These are phyloP conservation scores for Tupiocoris notatus DNA, from an alignment of 2,888 invertebrate genomes.

Conservation along the genomic window DNA sequence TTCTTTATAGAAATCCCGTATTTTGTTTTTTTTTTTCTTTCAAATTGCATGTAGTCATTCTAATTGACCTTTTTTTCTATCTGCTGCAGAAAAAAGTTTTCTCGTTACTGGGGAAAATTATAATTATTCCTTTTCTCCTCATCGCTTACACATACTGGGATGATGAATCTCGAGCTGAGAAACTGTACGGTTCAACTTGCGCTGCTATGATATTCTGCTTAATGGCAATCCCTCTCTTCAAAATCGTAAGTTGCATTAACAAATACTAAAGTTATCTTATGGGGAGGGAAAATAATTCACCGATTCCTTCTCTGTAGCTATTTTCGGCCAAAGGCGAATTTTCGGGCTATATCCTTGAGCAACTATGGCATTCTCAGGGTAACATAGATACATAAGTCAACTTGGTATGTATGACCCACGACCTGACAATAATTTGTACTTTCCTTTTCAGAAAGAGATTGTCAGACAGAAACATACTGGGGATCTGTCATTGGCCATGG, in stretches of 20 bases:
- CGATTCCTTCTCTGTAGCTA: not conserved
- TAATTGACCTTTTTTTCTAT: not conserved
- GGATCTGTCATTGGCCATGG: conserved; percentile 21
- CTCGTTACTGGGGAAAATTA: not conserved
- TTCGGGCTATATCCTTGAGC: no score
- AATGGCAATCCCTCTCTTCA: conserved; percentile 22
- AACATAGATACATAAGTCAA: no score
- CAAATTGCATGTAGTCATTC: no score
- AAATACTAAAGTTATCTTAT: no score
- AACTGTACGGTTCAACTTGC: conserved; percentile 5
- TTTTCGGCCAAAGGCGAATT: no score
- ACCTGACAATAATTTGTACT: not conserved
- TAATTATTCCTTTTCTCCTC: not conserved
- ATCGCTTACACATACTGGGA: conserved; percentile 15
- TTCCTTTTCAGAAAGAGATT: conserved; percentile 6
- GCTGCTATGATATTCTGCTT: conserved; percentile 23
- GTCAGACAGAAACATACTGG: conserved; percentile 26
- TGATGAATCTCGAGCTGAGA: not conserved
- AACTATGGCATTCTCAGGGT: no score
- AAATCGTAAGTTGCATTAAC: conserved; percentile 33
- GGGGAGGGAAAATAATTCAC: no score
- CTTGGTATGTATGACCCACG: no score
- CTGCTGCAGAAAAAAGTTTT: conserved; percentile 4
- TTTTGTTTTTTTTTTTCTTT: no score
- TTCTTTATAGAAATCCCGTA: no score